These are phyloP conservation scores for Archivesica marissinica DNA, from an alignment of 1,140 invertebrate genomes.

Conservation along the genomic window DNA sequence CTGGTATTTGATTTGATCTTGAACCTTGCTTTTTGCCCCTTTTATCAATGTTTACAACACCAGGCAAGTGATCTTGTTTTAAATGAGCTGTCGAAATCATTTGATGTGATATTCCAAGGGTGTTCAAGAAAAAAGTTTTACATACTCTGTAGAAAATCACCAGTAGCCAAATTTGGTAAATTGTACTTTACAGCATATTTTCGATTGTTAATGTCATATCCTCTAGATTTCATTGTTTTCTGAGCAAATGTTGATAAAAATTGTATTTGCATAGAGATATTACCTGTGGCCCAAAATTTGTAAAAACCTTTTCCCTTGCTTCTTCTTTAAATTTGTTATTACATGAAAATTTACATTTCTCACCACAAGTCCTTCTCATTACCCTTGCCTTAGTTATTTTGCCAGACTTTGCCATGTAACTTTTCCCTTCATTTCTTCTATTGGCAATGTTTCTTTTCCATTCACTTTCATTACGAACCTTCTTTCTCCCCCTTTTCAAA, in stretches of 20 bases:
- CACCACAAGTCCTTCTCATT: too few species aligned
- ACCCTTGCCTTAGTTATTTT: too few species aligned
- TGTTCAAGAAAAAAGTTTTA: neutral
- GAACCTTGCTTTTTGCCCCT: too few species aligned
- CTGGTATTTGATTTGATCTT: too few species aligned
- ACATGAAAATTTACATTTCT: too few species aligned
- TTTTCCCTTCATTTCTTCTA: neutral
- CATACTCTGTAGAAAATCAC: neutral
- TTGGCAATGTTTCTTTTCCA: neutral
- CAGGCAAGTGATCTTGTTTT: neutral
- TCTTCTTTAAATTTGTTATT: neutral
- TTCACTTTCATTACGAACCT: neutral
- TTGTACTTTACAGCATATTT: neutral
- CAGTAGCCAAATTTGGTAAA: neutral
- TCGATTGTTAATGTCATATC: neutral
- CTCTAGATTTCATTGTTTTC: neutral
- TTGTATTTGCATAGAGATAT: neutral
- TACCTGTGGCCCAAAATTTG: conserved; percentile 9
- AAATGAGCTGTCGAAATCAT: neutral
- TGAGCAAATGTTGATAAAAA: neutral
- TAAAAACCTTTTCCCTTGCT: conserved; percentile 2
- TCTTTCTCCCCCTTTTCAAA: too few species aligned
- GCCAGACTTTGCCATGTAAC: too few species aligned
- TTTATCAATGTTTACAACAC: too few species aligned
- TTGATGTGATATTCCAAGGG: neutral